Evolutionary conservation across 2,888 invertebrate species (phyloP).

Genomic region (Osmoderma eremita): DNA sequence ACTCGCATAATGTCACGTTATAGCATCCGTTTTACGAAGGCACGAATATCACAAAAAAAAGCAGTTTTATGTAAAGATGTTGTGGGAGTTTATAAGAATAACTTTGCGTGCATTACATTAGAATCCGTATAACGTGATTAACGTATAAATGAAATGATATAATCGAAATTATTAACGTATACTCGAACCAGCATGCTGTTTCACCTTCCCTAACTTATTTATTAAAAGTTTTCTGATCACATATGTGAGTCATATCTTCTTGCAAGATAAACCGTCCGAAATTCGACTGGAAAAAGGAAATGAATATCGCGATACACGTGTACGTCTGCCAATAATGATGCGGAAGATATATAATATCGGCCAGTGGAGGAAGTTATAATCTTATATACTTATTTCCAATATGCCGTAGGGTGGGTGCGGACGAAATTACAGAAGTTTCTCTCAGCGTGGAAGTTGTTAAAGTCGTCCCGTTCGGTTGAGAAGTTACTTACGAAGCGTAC

Average conservation of each 20-base stretch:
- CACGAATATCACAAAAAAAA: slow-evolving; percentile 9
- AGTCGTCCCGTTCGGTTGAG: slow-evolving; percentile 38
- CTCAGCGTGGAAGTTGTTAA: slow-evolving; percentile 45
- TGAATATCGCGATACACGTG: slow-evolving; percentile 15
- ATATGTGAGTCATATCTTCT: too few relatives aligned
- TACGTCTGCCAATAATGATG: slow-evolving; percentile 6
- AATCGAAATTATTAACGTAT: too few relatives aligned
- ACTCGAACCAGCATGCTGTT: too few relatives aligned
- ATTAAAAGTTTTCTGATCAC: too few relatives aligned
- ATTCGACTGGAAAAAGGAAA: slow-evolving; percentile 30
- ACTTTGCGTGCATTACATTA: too few relatives aligned
- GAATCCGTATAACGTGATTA: too few relatives aligned
- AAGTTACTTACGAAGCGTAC: slow-evolving; percentile 88
- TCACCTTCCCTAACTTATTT: too few relatives aligned
- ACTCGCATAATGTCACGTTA: slow-evolving; percentile 22
- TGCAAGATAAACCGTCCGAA: neutral
- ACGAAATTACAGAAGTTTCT: slow-evolving; percentile 47
- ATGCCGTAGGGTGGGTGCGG: slow-evolving; percentile 27
- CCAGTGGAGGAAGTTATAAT: slow-evolving; percentile 42
- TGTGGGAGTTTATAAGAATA: too few relatives aligned
- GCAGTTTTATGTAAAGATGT: too few relatives aligned
- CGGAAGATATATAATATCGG: slow-evolving; percentile 38
- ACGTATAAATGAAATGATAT: too few relatives aligned
- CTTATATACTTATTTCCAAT: slow-evolving; percentile 45
- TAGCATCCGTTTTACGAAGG: slow-evolving; percentile 23